Percentiles rank a stretch among this genome's conserved stretches.
These are phyloP conservation scores for Bibio marci DNA, from an alignment of 2,888 invertebrate species.

Conservation along the genomic window DNA sequence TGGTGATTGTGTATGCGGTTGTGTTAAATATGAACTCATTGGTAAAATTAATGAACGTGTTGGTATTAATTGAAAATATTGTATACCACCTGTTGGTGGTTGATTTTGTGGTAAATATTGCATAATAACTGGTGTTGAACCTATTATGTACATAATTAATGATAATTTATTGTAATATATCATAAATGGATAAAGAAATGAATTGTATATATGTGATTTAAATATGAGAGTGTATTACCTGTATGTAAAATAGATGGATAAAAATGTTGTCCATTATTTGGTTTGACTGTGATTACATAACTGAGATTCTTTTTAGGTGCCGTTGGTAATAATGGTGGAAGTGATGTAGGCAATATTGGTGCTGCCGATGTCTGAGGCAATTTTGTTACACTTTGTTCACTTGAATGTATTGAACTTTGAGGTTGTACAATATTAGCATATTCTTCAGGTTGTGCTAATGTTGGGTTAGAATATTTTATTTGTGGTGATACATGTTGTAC, in stretches of 20 bases:
- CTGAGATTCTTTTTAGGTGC: conserved; percentile 1
- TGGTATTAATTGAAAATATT: conserved; percentile 26
- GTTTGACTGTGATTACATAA: conserved; percentile 1
- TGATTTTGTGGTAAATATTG: conserved; percentile 23
- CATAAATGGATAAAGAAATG: background rate
- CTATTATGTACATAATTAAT: background rate
- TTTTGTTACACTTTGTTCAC: conserved; percentile 2
- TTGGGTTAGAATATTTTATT: background rate
- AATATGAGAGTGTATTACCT: background rate
- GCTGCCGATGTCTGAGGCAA: background rate
- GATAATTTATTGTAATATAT: background rate
- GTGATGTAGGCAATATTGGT: background rate
- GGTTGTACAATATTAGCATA: background rate
- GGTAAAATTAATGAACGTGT: conserved; percentile 26
- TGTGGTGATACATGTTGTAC: background rate
- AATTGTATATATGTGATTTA: background rate
- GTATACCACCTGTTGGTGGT: conserved; percentile 19
- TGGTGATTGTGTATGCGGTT: conserved; percentile 5
- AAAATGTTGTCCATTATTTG: background rate
- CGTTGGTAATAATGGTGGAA: background rate
- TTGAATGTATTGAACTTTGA: conserved; percentile 4
- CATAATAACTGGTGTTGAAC: conserved; percentile 23
- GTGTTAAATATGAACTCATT: conserved; percentile 19
- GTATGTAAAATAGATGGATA: background rate
- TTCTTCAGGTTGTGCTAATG: background rate